Base-by-base conservation (phyloP, 2,797 vertebrate genomes). In the Enteromius argenteus region DNA sequence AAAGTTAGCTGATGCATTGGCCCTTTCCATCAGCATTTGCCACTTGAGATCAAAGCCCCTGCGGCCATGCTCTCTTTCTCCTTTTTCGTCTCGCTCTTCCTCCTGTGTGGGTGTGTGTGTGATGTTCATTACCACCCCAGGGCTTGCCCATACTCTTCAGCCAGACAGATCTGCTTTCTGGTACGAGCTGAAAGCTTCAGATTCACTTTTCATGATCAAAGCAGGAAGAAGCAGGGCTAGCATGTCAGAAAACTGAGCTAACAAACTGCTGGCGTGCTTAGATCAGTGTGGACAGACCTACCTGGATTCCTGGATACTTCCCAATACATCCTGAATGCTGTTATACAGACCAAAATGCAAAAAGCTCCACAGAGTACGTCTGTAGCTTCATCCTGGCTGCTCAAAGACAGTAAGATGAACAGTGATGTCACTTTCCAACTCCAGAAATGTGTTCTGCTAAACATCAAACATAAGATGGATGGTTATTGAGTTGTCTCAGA, bases 191-290 rank as follows among this genome's bases (percentile, higher is more conserved):
- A 74, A 80, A 84, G 89, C 51, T 91, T 91, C 92, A 92, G 93
- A 95, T 90, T 87, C 85, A 90, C 91, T 91, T 89, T 84, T 89
- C 79, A 69, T 91, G 92, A 91, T 94, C 92, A 91, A 92, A 93
- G 92, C 83, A 73, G 89, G 67, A 23, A 74, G 35, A 15, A 51
- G 49, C 49, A 75, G 67, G 49, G 56, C 62, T 79, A n/a, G 73
- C 19, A 58, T 87, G 80, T 84, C 53, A 78, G 46, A 78, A 80
- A 73, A 66, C 42, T 62, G 67, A 81, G 84, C 80, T 75, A 49
- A 66, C 44, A 75, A 66, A 85, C 67, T 64, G 73, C 80, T 81
- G 21, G 49, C 9, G 80, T 3, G 51, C 60, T 83, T 42, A 79
- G 80, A 83, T 78, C 56, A 39, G 67, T 9, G 17, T 73, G 60